Base-by-base conservation (phyloP, 2,888 invertebrate species). In the Cataglyphis altisquamis region DNA sequence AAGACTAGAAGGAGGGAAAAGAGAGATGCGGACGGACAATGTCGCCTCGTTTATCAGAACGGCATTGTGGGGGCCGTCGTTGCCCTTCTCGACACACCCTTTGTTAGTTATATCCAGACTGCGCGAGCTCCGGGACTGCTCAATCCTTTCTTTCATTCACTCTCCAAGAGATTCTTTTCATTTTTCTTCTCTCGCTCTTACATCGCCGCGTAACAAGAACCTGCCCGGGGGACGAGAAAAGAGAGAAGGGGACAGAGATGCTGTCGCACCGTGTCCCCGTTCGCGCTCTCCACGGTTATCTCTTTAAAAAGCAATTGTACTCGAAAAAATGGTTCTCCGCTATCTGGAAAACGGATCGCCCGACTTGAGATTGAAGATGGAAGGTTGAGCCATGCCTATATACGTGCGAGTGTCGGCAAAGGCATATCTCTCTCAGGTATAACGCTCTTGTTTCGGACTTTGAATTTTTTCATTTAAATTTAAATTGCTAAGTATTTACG, bases 1-100 rank as follows among this genome's bases (percentile, higher is more conserved):
- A 78, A 52, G n/a, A 55, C 55, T 57, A 68, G 57, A 55, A 84
- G 78, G 73, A 64, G 73, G 77, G 68, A 32, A 67, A 80, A 60
- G 60, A 36, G 82, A 81, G 73, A 91, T 60, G 60, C 93, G 90
- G 90, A 92, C 93, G 92, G 93, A 94, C 93, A 94, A 94, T 94
- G 93, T 94, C 91, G 91, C 92, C 93, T 94, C 94, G 94, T 94
- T 94, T 94, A 94, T 94, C 94, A 94, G 94, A 91, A 90, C 88
- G 89, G 93, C 91, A 94, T 94, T 93, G 94, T 94, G 87, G 90
- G 90, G 90, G 89, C 78, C 91, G 93, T 93, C 93, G 92, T 91
- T 92, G 91, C 90, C 90, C 89, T 90, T 89, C 91, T 93, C 93
- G 94, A 93, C 94, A 93, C 92, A 92, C 93, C 91, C 91, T 93